Base-by-base conservation (phyloP, 1,140 invertebrate genomes). In the Aphaenogaster ashmeadi region DNA sequence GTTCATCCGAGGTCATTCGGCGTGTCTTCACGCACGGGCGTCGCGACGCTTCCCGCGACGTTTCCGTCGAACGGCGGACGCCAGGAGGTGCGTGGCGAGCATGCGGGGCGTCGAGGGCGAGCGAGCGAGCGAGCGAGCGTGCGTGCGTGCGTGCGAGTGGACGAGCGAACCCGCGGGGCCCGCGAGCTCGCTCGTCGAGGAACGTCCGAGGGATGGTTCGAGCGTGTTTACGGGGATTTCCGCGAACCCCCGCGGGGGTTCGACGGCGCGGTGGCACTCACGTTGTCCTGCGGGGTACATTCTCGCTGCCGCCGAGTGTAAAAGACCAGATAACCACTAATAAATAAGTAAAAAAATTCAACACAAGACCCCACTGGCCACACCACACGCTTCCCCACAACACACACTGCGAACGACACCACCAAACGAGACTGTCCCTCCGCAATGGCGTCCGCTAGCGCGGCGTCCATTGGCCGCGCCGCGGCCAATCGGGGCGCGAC, bases 261-360 rank as follows among this genome's bases (percentile, higher is more conserved):
- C 67, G 41, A 52, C 54, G 13, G 56, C 8, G 27, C 47, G 13
- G 1, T 27, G 44, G 69, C 93, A 96, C 95, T 96, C 93, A 96
- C 95, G 93, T 92, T 96, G 95, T 89, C 95, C 96, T 94, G 96
- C 95, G 81, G 96, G 95, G 92, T 95, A 95, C 95, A 96, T 96
- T 90, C 93, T 95, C 81, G 91, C 91, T 88, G 89, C 86, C 85
- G 92, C 83, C 86, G 86, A 52, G 90, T 91, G 66, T 90, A 92
- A 92, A 93, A 92, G 92, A 90, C 88, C 88, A 88, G 87, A 91
- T 92, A 92, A 93, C 88, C 91, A 93, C 93, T 93, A 94, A 94
- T 92, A 94, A 94, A 95, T 92, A 93, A 92, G 93, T 93, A 93
- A 93, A 95, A 67, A 94, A 94, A 93, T 93, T 94, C 88, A 93